A percentile compares a stretch with the other conserved stretches of the same genome.
Conservation (phyloP, 2,888 invertebrate species). For the Microctonus hyperodae region DNA sequence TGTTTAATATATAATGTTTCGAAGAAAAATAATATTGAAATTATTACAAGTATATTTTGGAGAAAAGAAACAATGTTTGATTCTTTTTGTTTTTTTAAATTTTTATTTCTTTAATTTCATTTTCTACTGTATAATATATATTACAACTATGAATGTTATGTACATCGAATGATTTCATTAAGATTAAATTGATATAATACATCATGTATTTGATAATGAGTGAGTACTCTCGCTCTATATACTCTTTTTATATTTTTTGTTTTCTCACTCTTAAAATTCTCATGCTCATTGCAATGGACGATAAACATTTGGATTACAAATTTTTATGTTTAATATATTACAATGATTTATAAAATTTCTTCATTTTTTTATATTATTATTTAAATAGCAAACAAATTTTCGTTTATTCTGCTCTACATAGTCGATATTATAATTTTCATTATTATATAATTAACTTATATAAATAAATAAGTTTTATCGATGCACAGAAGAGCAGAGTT, state of each 20-base stretch:
- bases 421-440: background rate
- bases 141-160: constrained; percentile 41
- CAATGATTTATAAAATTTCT: constrained; percentile 42
- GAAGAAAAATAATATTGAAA: background rate
- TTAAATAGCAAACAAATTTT: constrained; percentile 1
- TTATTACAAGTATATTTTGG: background rate
- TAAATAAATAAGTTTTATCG: constrained; percentile 8
- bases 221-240: no score
- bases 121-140: constrained; percentile 33
- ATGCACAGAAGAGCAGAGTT: constrained; percentile 23
- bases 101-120: constrained; percentile 28
- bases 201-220: constrained; percentile 20
- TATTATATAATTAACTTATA: background rate
- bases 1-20: background rate
- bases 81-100: constrained; percentile 31
- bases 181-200: constrained; percentile 27
- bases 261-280: background rate
- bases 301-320: constrained; percentile 25
- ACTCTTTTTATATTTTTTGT: constrained; percentile 9
- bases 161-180: constrained; percentile 37
- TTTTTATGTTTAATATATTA: constrained; percentile 37
- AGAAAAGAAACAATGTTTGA: background rate
- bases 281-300: background rate
- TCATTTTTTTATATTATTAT: constrained; percentile 19
- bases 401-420: background rate